Conservation (phyloP, 2,113 vertebrate species). For the Hemichromis elongatus region DNA sequence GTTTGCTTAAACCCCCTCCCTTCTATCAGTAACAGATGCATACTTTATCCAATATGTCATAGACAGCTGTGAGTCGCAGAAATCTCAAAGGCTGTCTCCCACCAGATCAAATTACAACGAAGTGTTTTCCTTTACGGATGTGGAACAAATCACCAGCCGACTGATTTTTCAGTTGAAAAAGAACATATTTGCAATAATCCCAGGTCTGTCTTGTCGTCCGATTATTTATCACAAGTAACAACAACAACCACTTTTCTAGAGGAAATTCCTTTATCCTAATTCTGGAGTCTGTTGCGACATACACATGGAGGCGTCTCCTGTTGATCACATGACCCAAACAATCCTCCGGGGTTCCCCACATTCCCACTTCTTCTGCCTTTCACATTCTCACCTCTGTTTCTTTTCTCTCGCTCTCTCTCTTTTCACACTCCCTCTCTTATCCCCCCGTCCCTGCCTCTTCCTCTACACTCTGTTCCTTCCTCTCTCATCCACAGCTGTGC, state of each 20-base stretch:
- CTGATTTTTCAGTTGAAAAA: background rate
- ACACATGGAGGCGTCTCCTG: background rate
- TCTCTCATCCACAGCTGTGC: background rate
- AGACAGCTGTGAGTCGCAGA: slow-evolving; percentile 48
- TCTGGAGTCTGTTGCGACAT: background rate
- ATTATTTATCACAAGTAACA: background rate
- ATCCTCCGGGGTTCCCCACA: background rate
- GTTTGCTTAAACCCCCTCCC: slow-evolving; percentile 21
- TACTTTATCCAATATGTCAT: slow-evolving; percentile 57
- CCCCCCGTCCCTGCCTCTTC: background rate
- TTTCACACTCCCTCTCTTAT: background rate
- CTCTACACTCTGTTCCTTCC: background rate
- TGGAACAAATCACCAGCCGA: background rate
- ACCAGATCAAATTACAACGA: background rate
- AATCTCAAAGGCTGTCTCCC: background rate
- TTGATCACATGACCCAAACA: background rate
- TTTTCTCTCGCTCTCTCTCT: background rate
- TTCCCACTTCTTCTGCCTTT: background rate
- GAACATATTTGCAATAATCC: background rate
- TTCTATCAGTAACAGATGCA: slow-evolving; percentile 34
- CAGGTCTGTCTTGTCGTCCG: background rate
- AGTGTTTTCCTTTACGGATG: background rate
- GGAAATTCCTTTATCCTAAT: slow-evolving; percentile 58
- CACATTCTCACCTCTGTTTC: background rate
- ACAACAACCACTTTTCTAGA: background rate